A percentile compares a stretch with the other conserved stretches of the same genome.
These are phyloP conservation scores for Dipodomys spectabilis DNA, from an alignment of 2,113 vertebrate genomes.

Conservation along the genomic window DNA sequence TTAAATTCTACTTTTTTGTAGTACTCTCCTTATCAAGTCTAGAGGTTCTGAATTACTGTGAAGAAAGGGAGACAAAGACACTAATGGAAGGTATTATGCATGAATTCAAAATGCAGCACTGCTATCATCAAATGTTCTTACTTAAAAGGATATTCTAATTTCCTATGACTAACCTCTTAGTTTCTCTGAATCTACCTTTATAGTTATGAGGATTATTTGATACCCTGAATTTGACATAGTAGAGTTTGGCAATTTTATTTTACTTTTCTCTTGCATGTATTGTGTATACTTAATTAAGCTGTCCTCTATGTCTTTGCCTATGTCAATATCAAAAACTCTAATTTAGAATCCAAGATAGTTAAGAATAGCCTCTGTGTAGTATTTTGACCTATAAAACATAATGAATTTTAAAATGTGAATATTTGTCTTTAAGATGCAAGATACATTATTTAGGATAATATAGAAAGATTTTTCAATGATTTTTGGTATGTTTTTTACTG, in stretches of 20 bases:
- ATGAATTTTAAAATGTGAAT: neutral
- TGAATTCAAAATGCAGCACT: neutral
- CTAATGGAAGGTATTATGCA: neutral
- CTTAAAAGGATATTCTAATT: neutral
- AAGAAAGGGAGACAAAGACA: neutral
- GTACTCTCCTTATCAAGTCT: slow-evolving; percentile 10
- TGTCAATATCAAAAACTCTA: slow-evolving; percentile 30
- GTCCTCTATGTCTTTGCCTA: neutral
- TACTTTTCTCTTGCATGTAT: no score
- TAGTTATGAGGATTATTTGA: neutral
- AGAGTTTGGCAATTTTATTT: neutral
- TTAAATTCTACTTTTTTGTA: slow-evolving; percentile 44
- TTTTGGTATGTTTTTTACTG: neutral
- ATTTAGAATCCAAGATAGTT: neutral
- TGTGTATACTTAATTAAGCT: neutral
- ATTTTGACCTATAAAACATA: neutral
- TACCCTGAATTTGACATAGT: neutral
- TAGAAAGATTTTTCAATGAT: neutral
- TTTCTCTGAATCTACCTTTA: neutral
- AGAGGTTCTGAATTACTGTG: neutral
- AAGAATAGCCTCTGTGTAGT: slow-evolving; percentile 2
- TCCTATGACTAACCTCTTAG: neutral
- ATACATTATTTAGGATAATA: neutral
- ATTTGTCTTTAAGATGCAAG: neutral
- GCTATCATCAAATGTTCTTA: neutral